Conservation (phyloP, 2,797 vertebrate genomes). For the Sciurus vulgaris region DNA sequence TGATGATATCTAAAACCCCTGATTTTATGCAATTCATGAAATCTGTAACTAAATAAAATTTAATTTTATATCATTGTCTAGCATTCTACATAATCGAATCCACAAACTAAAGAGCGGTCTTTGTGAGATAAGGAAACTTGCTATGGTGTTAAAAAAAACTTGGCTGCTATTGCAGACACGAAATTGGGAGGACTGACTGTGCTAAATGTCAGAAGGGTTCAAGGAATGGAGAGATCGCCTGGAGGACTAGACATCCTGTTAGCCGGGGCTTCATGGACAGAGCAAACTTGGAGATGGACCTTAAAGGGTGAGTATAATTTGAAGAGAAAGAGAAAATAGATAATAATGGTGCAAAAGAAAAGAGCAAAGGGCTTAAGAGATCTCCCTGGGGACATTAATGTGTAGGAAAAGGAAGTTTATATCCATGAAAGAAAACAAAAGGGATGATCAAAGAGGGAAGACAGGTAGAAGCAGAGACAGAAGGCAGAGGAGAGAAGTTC, state of each 20-base stretch:
- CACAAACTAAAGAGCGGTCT: background rate
- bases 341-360: background rate
- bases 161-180: background rate
- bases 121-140: background rate
- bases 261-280: background rate
- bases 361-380: background rate
- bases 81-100: background rate
- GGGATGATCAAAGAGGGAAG: background rate
- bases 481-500: background rate
- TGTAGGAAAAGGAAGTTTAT: background rate
- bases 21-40: background rate
- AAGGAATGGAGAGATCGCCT: background rate
- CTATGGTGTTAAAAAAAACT: background rate
- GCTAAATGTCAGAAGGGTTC: background rate
- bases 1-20: background rate
- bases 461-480: background rate
- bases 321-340: background rate
- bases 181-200: background rate
- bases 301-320: background rate
- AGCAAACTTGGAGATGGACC: background rate
- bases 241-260: background rate
- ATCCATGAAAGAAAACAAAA: background rate
- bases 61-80: slow-evolving; percentile 11
- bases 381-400: background rate
- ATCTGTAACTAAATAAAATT: slow-evolving; percentile 3